Evolutionary conservation across 2,113 vertebrate species (phyloP), one percentile per base, ranked within the genome.

Genomic region (Motacilla alba): DNA sequence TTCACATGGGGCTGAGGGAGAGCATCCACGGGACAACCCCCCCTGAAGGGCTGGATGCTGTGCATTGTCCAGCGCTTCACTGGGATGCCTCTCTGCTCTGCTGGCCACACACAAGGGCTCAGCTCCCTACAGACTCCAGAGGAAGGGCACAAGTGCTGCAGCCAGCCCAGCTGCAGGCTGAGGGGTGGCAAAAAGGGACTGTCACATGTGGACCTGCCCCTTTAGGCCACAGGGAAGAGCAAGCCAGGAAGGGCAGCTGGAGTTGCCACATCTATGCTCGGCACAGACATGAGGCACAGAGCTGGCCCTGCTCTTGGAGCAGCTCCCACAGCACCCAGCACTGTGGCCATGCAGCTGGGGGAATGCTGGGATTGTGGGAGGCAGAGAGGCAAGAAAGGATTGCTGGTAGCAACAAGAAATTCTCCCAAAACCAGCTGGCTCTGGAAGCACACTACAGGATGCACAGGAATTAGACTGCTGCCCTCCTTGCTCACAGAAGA

Each of bases 141-240:
- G 31, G 46, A 81, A 66, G 0, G 0, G 69, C 49, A 58, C 37
- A 12, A 56, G 22, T 13, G 47, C 37, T 58, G 28, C 39, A 74
- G 64, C 37, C 93, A 84, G 74, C 17, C 44, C 68, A 56, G 68
- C 44, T 27, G 39, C 44, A 53, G 77, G 53, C 22, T 69, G 79
- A 5, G 0, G 0, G 59, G 64, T 23, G 56, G 67, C 62, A 68
- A 50, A 26, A 77, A 59, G 49, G 53, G 26, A 41, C 15, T 1
- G 4, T 47, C 14, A 55, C 41, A 18, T 1, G 1, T n/a, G 13
- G 20, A 63, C 5, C 67, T 58, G 47, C 33, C 31, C 46, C 37
- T 37, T 27, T 1, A 56, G 27, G 9, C 19, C 56, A 60, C 5
- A 3, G 49, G 31, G 53, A 41, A 63, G 52, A n/a, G 30, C 13